A percentile compares a stretch with the other conserved stretches of the same genome.
Evolutionary conservation across 2,113 vertebrate genomes (phyloP).

Genomic region (Cyprinodon tularosa): DNA sequence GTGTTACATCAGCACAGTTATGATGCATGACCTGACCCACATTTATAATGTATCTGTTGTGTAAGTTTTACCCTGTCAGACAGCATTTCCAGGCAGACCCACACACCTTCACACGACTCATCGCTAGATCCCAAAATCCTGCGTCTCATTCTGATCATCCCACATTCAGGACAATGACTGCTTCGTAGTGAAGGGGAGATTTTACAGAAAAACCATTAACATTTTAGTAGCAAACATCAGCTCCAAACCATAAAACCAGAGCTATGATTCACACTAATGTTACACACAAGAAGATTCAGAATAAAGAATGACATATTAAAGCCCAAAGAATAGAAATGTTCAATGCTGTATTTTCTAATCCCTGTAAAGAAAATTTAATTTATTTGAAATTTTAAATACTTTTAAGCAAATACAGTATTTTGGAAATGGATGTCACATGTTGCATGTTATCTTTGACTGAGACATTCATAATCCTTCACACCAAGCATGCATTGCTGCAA

Average conservation of each 20-base stretch:
- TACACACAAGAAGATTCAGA: background rate
- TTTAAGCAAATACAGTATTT: too few species aligned
- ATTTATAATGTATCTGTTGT: constrained; percentile 57
- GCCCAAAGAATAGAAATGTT: background rate
- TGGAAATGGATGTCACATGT: too few species aligned
- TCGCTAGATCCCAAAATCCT: constrained; percentile 24
- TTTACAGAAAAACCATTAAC: background rate
- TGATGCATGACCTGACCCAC: constrained; percentile 29
- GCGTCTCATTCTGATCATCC: background rate
- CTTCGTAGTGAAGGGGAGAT: background rate
- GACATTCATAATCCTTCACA: too few species aligned
- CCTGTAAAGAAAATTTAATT: too few species aligned
- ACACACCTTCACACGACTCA: constrained; percentile 67
- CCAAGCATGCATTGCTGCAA: too few species aligned
- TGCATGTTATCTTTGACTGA: too few species aligned
- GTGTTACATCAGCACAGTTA: constrained; percentile 25
- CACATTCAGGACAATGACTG: background rate
- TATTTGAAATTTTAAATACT: background rate
- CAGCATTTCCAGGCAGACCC: constrained; percentile 52
- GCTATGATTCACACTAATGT: background rate
- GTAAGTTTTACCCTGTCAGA: constrained; percentile 41
- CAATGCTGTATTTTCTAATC: background rate
- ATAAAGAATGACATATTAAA: background rate
- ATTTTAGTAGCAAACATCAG: too few species aligned
- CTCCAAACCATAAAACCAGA: background rate